These are phyloP conservation scores for Chaetophractus vellerosus DNA, from an alignment of 2,797 vertebrate genomes.

Conservation along the genomic window DNA sequence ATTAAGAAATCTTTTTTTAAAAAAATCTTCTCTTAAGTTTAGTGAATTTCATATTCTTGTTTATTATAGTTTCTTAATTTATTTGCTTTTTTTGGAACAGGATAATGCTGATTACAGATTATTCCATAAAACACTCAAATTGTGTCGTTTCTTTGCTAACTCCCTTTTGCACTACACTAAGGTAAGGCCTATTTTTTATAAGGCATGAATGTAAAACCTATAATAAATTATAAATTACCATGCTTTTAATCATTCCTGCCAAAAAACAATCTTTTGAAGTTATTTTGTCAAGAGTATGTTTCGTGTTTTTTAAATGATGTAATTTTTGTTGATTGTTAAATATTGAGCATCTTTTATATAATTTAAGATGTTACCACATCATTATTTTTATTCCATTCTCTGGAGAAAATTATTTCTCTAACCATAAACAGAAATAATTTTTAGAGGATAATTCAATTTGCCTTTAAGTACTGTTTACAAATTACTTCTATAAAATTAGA, in stretches of 20 bases:
- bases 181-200: slow-evolving; percentile 90
- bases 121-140: slow-evolving; percentile 96
- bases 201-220: background rate
- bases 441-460: background rate
- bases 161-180: slow-evolving; percentile 97
- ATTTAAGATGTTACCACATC: slow-evolving; percentile 2
- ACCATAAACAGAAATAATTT: background rate
- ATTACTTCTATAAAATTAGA: background rate
- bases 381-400: slow-evolving; percentile 1
- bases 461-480: background rate
- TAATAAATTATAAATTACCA: background rate
- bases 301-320: background rate
- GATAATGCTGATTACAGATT: slow-evolving; percentile 92
- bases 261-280: slow-evolving; percentile 12
- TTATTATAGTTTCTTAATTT: slow-evolving; percentile 63
- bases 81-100: slow-evolving; percentile 87
- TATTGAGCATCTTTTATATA: background rate
- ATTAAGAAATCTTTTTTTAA: slow-evolving; percentile 17
- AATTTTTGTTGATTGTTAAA: slow-evolving; percentile 17
- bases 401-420: slow-evolving; percentile 1
- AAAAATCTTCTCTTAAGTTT: slow-evolving; percentile 69
- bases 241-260: slow-evolving; percentile 28
- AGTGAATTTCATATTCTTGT: slow-evolving; percentile 34
- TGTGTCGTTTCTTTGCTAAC: slow-evolving; percentile 97
- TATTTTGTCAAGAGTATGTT: slow-evolving; percentile 56